These are phyloP conservation scores for Molorchus minor DNA, from an alignment of 2,888 invertebrate genomes.

Conservation along the genomic window DNA sequence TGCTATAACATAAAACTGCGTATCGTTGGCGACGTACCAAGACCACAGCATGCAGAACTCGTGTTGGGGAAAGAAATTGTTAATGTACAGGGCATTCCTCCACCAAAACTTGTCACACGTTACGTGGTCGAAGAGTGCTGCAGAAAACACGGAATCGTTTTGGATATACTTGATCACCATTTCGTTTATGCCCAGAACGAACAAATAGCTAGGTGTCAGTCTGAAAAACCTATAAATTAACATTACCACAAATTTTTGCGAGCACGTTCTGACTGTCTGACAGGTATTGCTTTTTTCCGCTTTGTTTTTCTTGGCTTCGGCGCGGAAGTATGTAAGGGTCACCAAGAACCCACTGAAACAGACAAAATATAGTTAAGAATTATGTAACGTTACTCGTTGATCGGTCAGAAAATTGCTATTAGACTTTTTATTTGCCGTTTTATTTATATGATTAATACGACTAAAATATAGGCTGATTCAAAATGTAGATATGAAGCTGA, in stretches of 20 bases:
- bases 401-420: too few species aligned
- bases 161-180: conserved; percentile 76
- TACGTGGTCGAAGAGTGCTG: conserved; percentile 74
- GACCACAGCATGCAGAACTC: conserved; percentile 87
- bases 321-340: conserved; percentile 75
- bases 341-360: conserved; percentile 75
- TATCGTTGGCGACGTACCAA: conserved; percentile 85
- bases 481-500: too few species aligned
- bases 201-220: conserved; percentile 83
- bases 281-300: conserved; percentile 53
- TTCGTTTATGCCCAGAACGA: conserved; percentile 79
- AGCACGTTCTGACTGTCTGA: conserved; percentile 62
- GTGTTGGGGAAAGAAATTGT: conserved; percentile 78
- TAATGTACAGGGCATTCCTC: conserved; percentile 84
- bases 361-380: conserved; percentile 23
- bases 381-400: too few species aligned
- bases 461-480: too few species aligned
- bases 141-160: conserved; percentile 74
- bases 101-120: conserved; percentile 85
- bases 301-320: conserved; percentile 66
- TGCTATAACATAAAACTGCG: conserved; percentile 79
- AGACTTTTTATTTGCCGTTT: too few species aligned
- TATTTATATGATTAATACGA: too few species aligned
- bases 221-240: conserved; percentile 74
- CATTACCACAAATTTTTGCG: conserved; percentile 63